Evolutionary conservation across 2,888 invertebrate genomes (phyloP), one percentile per base, ranked within the genome.

Genomic region (Mesochorus sp.): DNA sequence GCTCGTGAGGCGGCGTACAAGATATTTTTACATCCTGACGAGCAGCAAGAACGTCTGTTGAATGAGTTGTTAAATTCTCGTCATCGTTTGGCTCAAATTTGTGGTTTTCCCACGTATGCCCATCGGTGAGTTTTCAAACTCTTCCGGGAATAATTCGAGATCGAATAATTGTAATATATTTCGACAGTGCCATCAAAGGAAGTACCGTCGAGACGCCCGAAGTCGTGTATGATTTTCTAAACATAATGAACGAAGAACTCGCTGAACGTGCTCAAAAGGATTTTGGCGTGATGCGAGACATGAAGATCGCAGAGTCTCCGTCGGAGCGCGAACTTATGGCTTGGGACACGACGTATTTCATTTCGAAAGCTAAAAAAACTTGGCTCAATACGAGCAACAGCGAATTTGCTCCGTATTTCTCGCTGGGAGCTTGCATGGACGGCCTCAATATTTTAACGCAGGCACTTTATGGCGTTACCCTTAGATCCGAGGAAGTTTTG

Each of bases 401-500:
- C 2, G 96, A 97, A 85, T 96, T 95, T 85, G 93, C 95, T 44
- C 96, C 96, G 1, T 98, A 95, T 91, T 98, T 97, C 91, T 98
- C 97, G 8, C 92, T 99, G 0, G 99, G 99, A 0, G 94, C 95
- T 4, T 98, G 99, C 86, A 99, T 99, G 98, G 98, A 98, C 86
- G 99, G 99, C 0, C 92, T 99, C n/a, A 97, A 97, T 89, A 94
- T 95, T 88, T 91, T 99, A n/a, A 96, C 98, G 82, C 94, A 95
- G 79, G 93, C 94, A 19, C 92, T 99, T 2, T 98, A 96, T 86
- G 97, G 96, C 0, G 96, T 99, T 39, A 94, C 95, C 59, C 94
- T 95, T 37, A 95, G 96, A 80, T 93, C 96, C 85, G 91, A 93
- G 79, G 93, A 94, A 17, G 96, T 86, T 0, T 55, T 85, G 57